Evolutionary conservation across 2,888 invertebrate species (phyloP).

Genomic region (Orthosia cruda): DNA sequence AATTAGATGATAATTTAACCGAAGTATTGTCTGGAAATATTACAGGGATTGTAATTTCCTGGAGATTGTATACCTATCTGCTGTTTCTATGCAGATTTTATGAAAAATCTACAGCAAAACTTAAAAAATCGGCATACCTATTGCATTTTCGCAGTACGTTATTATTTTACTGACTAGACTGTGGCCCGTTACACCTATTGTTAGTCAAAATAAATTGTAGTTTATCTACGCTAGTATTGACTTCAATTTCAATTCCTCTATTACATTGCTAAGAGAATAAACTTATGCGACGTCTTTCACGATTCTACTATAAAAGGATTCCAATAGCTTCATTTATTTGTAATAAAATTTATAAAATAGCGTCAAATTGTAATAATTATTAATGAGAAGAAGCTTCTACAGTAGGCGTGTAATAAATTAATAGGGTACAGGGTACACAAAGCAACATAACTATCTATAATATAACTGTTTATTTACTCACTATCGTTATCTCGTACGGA

Average conservation of each 20-base stretch:
- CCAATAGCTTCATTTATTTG: neutral
- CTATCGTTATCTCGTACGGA: slow-evolving; percentile 41
- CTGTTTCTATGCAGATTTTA: neutral
- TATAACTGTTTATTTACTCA: slow-evolving; percentile 57
- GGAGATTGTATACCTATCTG: neutral
- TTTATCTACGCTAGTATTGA: neutral
- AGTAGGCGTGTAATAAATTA: slow-evolving; percentile 53
- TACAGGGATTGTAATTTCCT: neutral
- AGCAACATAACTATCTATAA: slow-evolving; percentile 1
- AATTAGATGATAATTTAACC: neutral
- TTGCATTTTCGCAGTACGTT: neutral
- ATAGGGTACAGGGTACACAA: slow-evolving; percentile 4
- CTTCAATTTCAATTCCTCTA: neutral
- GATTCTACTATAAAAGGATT: neutral
- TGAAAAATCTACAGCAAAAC: neutral
- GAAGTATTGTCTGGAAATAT: neutral
- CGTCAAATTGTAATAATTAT: slow-evolving; percentile 1
- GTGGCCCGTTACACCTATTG: neutral
- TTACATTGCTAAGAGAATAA: neutral
- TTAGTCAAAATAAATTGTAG: neutral
- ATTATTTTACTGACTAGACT: neutral
- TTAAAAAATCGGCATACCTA: neutral
- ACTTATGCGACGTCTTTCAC: neutral
- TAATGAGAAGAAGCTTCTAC: slow-evolving; percentile 41
- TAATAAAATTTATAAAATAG: neutral